Conservation (phyloP, 2,113 vertebrate genomes). For the Coturnix japonica region DNA sequence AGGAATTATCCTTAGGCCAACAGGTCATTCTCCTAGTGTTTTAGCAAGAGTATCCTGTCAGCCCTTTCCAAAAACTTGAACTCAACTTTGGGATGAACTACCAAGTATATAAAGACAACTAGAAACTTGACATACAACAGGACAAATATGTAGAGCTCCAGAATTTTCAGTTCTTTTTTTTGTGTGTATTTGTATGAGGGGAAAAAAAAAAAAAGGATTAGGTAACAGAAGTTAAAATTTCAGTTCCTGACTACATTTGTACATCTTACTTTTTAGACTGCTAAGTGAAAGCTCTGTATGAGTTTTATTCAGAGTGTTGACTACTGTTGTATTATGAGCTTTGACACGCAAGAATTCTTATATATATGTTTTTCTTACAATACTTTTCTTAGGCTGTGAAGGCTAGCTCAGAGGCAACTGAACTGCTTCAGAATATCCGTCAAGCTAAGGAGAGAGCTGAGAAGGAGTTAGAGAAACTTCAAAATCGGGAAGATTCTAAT, state of each 20-base stretch:
- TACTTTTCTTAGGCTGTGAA: conserved; percentile 83
- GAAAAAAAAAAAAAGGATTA: neutral
- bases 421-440: conserved; percentile 91
- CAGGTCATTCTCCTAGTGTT: neutral
- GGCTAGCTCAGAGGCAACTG: conserved; percentile 93
- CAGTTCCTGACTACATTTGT: neutral
- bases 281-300: neutral
- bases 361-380: neutral
- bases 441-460: conserved; percentile 94
- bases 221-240: neutral
- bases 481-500: conserved; percentile 91
- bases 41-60: neutral
- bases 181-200: neutral
- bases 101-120: neutral
- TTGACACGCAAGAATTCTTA: neutral
- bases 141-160: neutral
- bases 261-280: neutral
- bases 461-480: conserved; percentile 91
- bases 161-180: neutral
- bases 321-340: neutral
- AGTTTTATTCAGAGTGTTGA: neutral
- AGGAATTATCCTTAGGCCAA: neutral
- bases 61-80: neutral
- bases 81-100: neutral
- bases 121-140: neutral